Evolutionary conservation across 2,888 invertebrate species (phyloP).

Genomic region (Boloria euphrosyne): DNA sequence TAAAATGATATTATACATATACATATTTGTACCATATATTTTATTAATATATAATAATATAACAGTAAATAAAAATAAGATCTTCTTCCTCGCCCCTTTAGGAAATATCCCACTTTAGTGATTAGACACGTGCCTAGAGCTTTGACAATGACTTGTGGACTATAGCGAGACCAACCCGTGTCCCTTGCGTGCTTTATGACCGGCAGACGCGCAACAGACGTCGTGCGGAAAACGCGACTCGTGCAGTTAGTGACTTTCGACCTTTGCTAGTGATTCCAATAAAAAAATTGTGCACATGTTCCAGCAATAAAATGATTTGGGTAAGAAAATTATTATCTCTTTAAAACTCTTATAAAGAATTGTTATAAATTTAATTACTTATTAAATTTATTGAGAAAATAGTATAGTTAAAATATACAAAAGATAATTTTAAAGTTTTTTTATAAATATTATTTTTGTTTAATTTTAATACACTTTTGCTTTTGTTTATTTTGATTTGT

Average conservation of each 20-base stretch:
- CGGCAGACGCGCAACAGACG: conserved; percentile 65
- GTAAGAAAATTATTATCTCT: conserved; percentile 40
- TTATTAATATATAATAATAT: no score
- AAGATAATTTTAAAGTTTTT: background rate
- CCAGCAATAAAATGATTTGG: conserved; percentile 42
- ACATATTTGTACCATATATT: no score
- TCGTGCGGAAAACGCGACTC: conserved; percentile 60
- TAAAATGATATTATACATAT: no score
- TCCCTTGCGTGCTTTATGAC: conserved; percentile 43
- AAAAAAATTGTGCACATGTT: conserved; percentile 29
- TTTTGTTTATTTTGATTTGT: background rate
- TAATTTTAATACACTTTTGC: background rate
- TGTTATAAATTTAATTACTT: background rate
- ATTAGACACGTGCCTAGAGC: conserved; percentile 14
- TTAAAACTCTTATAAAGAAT: conserved; percentile 14
- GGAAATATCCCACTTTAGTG: background rate
- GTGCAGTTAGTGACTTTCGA: conserved; percentile 35
- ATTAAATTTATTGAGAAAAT: conserved; percentile 3
- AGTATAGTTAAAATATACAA: background rate
- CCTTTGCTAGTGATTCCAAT: conserved; percentile 28
- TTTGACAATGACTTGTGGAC: conserved; percentile 30
- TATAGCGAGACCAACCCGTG: conserved; percentile 29
- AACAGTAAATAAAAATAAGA: no score
- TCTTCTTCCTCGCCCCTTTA: background rate
- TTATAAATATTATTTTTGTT: background rate